These are phyloP conservation scores for Brachypterus glaber DNA, from an alignment of 2,888 invertebrate species.

Conservation along the genomic window DNA sequence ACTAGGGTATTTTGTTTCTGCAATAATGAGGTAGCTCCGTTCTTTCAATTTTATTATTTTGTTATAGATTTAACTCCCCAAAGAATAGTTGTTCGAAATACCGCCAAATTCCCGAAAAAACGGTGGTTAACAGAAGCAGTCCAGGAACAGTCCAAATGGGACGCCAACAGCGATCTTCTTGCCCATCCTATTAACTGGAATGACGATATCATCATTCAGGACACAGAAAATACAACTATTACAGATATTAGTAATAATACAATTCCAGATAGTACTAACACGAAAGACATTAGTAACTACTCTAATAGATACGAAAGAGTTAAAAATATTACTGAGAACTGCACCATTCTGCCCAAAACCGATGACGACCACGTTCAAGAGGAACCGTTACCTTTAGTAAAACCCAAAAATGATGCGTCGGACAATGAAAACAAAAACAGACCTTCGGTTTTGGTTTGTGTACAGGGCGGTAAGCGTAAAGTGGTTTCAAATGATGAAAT, in stretches of 20 bases:
- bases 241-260: too few species aligned
- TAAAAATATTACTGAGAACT: slow-evolving; percentile 14
- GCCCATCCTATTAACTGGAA: slow-evolving; percentile 47
- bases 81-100: too few species aligned
- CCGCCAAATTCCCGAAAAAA: slow-evolving; percentile 43
- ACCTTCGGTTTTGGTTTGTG: slow-evolving; percentile 47
- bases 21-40: too few species aligned
- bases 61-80: slow-evolving; percentile 8
- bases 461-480: slow-evolving; percentile 37
- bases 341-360: slow-evolving; percentile 10
- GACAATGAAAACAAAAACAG: slow-evolving; percentile 41
- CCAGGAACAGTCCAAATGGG: slow-evolving; percentile 34
- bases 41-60: too few species aligned
- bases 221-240: slow-evolving; percentile 8
- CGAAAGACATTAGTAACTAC: slow-evolving; percentile 1
- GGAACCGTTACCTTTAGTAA: neutral
- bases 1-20: too few species aligned
- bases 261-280: slow-evolving; percentile 8
- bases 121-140: slow-evolving; percentile 50
- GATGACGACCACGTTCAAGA: slow-evolving; percentile 9
- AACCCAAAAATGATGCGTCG: slow-evolving; percentile 18
- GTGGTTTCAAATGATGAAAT: slow-evolving; percentile 41
- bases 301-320: slow-evolving; percentile 8
- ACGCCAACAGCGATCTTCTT: slow-evolving; percentile 37
- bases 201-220: slow-evolving; percentile 23